Evolutionary conservation across 2,888 invertebrate genomes (phyloP).

Genomic region (Ophioninae sp.): DNA sequence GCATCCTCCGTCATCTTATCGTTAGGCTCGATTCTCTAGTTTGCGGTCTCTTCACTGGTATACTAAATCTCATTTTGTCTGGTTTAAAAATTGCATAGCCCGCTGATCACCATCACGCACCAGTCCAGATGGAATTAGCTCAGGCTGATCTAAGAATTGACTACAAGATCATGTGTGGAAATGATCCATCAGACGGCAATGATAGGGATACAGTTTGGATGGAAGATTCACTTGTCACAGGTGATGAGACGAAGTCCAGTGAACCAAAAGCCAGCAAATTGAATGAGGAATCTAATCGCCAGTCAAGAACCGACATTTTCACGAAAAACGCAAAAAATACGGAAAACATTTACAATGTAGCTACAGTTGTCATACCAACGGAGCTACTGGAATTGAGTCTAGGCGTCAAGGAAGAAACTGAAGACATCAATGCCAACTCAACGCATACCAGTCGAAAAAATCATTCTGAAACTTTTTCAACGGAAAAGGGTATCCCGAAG

Average conservation of each 20-base stretch:
- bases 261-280: constrained; percentile 64
- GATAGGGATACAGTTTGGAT: constrained; percentile 63
- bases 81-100: constrained; percentile 15
- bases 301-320: constrained; percentile 63
- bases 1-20: background rate
- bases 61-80: background rate
- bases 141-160: constrained; percentile 68
- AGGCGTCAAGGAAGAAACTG: constrained; percentile 69
- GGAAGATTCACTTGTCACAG: constrained; percentile 58
- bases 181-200: constrained; percentile 63
- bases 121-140: constrained; percentile 71
- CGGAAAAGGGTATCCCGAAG: background rate
- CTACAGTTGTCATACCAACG: constrained; percentile 67
- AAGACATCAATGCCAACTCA: constrained; percentile 64
- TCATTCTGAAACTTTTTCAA: background rate
- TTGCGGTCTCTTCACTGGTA: background rate
- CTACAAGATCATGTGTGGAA: constrained; percentile 64
- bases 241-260: constrained; percentile 19
- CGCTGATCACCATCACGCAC: background rate
- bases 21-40: background rate
- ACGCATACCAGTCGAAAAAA: constrained; percentile 56
- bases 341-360: constrained; percentile 66
- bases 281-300: constrained; percentile 67
- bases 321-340: constrained; percentile 64
- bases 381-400: constrained; percentile 68